Evolutionary conservation across 2,888 invertebrate species (phyloP), one percentile per base, ranked within the genome.

Genomic region (Pandemis cinnamomeana): DNA sequence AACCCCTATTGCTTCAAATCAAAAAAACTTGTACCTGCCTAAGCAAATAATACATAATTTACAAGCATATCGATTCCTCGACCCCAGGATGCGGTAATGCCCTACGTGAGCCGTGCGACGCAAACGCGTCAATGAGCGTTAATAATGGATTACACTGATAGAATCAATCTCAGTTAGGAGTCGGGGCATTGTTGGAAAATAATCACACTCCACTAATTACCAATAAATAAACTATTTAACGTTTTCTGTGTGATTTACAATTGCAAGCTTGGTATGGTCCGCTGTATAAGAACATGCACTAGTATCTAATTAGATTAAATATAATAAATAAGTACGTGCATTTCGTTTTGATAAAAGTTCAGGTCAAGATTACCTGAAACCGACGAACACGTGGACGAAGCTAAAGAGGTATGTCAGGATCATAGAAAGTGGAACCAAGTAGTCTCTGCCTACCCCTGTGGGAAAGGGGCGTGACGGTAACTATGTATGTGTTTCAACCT

Each of bases 81-180:
- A 80, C 71, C 80, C 81, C 75, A 75, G 76, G 75, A 76, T 76
- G 78, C 82, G 82, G 83, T 81, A 77, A 78, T 80, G 80, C 83
- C 82, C 79, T 82, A 83, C 87, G 83, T 79, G 81, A 82, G 83
- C 84, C 79, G 79, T 81, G 86, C 85, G 85, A 85, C 84, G 81
- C 79, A 80, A 83, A 82, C 82, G 84, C 82, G 82, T 82, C 82
- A 82, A 81, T 77, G 80, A 77, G 77, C 83, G 82, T 90, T 87
- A 90, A 90, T 90, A 89, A 89, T 90, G 86, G 86, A 90, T 88
- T 83, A 86, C 85, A 86, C 88, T 89, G 88, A 88, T 87, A 86
- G 86, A 89, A 89, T 75, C 77, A 75, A 75, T 89, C 87, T 85
- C 85, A 81, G 83, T 83, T 83, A 80, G 81, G 81, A 79, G 78